Evolutionary conservation across 1,140 invertebrate genomes (phyloP).

Genomic region (Temnothorax curvispinosus): DNA sequence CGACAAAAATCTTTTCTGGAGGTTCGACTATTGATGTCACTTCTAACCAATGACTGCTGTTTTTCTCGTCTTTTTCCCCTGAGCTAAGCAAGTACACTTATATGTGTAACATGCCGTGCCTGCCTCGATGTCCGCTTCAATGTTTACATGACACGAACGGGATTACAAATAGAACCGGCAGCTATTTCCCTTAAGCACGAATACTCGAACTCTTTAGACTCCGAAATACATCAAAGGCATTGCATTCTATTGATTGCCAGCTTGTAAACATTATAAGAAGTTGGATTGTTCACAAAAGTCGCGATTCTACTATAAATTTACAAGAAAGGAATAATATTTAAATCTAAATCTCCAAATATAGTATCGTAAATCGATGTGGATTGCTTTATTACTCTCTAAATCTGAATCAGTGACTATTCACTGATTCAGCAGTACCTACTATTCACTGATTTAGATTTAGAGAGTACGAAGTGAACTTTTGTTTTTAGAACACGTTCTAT

Average conservation of each 20-base stretch:
- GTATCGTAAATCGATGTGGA: not conserved
- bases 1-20: not conserved
- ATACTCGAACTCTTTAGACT: constrained; percentile 61
- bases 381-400: not conserved
- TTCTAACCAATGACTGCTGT: constrained; percentile 14
- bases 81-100: constrained; percentile 43
- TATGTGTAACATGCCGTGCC: constrained; percentile 72
- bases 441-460: too few relatives aligned
- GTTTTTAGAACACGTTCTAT: not conserved
- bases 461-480: not conserved
- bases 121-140: constrained; percentile 70
- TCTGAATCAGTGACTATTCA: too few relatives aligned
- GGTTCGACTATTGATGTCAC: not conserved
- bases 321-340: not conserved
- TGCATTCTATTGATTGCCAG: constrained; percentile 57
- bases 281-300: not conserved
- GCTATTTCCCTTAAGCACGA: constrained; percentile 67
- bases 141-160: constrained; percentile 73
- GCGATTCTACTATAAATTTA: not conserved
- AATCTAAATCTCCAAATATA: not conserved
- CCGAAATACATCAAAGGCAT: constrained; percentile 20
- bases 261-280: not conserved
- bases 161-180: constrained; percentile 67
- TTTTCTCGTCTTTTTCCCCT: constrained; percentile 50
- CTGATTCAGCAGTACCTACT: too few relatives aligned